Evolutionary conservation across 2,113 vertebrate genomes (phyloP).

Genomic region (Chamaea fasciata): DNA sequence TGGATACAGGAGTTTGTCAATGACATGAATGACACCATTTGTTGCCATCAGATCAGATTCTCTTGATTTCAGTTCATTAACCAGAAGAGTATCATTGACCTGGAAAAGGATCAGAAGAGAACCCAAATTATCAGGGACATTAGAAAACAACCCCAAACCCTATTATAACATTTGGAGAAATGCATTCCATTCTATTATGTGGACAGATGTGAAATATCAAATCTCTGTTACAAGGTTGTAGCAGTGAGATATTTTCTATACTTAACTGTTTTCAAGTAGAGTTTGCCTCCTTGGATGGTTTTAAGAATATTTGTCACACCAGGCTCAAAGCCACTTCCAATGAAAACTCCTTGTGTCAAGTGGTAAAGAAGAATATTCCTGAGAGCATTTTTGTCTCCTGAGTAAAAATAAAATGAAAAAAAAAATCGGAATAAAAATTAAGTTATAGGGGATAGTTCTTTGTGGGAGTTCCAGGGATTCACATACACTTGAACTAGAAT

Average conservation of each 20-base stretch:
- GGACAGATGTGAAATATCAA: background rate
- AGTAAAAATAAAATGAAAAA: background rate
- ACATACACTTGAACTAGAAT: background rate
- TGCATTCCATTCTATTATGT: background rate
- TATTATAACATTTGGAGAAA: background rate
- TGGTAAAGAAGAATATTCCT: constrained; percentile 92
- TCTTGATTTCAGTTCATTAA: constrained; percentile 84
- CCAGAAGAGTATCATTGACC: constrained; percentile 82
- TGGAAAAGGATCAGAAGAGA: constrained; percentile 41
- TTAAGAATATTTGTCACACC: constrained; percentile 93
- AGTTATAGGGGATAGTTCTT: background rate
- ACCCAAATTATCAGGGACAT: background rate
- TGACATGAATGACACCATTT: constrained; percentile 90
- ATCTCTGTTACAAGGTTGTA: background rate
- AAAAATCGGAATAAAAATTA: background rate
- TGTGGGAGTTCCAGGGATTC: background rate
- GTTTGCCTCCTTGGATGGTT: constrained; percentile 87
- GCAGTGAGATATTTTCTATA: background rate
- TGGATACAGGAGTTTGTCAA: constrained; percentile 89
- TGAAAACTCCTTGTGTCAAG: constrained; percentile 84
- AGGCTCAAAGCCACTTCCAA: constrained; percentile 89
- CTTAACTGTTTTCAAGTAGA: constrained; percentile 86
- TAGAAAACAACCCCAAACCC: background rate
- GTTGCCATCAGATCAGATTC: constrained; percentile 89
- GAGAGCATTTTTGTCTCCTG: constrained; percentile 88